phyloP scores from a whole-genome alignment of 2,888 invertebrate species.

The Tanytarsus gracilentus region DNA sequence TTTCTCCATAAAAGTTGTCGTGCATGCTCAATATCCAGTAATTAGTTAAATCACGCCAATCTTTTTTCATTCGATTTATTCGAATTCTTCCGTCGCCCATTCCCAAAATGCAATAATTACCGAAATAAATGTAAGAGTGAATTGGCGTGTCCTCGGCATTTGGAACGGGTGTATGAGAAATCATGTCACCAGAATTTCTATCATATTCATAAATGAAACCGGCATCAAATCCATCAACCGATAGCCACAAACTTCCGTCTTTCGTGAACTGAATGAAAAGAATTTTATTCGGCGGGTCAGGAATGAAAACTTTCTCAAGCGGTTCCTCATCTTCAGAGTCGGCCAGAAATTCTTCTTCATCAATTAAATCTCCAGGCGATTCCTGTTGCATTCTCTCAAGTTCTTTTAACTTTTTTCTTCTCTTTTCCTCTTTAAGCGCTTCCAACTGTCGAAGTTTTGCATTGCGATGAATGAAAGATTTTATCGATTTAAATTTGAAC shows the following conservation, averaged over 20 bases:
- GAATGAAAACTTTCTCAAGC: slow-evolving; percentile 47
- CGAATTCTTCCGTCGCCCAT: slow-evolving; percentile 53
- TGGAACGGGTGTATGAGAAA: slow-evolving; percentile 44
- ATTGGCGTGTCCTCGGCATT: slow-evolving; percentile 52
- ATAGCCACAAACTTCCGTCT: slow-evolving; percentile 50
- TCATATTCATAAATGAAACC: slow-evolving; percentile 57
- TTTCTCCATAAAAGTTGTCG: slow-evolving; percentile 58
- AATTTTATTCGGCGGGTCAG: slow-evolving; percentile 50
- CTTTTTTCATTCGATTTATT: slow-evolving; percentile 46
- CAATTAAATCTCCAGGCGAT: slow-evolving; percentile 52
- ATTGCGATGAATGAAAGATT: slow-evolving; percentile 51
- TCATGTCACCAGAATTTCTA: slow-evolving; percentile 44
- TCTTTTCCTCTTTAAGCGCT: slow-evolving; percentile 45
- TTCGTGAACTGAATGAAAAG: slow-evolving; percentile 49
- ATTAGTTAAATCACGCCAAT: slow-evolving; percentile 51
- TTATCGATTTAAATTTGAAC: slow-evolving; percentile 50
- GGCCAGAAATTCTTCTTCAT: slow-evolving; percentile 47
- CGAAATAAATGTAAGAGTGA: slow-evolving; percentile 45
- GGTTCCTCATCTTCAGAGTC: slow-evolving; percentile 51
- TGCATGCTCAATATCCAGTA: slow-evolving; percentile 66
- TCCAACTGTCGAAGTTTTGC: slow-evolving; percentile 50
- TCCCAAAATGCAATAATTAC: slow-evolving; percentile 51
- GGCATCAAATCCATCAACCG: slow-evolving; percentile 56
- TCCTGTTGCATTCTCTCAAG: slow-evolving; percentile 49
- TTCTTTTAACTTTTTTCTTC: slow-evolving; percentile 48